A percentile compares a stretch with the other conserved stretches of the same genome.
Conservation (phyloP, 2,888 invertebrate genomes). For the Watsonalla cultraria region DNA sequence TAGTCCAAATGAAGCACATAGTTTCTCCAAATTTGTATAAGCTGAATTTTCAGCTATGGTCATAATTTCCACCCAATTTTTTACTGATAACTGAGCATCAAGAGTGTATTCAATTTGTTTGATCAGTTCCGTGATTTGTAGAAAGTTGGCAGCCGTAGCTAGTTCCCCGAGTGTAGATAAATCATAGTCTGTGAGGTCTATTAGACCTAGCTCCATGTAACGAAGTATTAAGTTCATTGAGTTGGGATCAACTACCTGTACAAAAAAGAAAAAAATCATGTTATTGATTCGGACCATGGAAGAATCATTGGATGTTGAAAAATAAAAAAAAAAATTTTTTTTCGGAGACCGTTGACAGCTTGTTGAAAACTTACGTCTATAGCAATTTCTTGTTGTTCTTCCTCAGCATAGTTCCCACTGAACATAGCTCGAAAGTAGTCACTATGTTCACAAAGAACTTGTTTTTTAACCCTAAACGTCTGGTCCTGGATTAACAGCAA, state of each 20-base stretch:
- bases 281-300: not conserved
- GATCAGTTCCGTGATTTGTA: slow-evolving; percentile 60
- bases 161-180: slow-evolving; percentile 43
- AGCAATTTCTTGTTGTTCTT: slow-evolving; percentile 45
- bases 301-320: too few species aligned
- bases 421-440: slow-evolving; percentile 74
- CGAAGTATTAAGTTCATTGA: slow-evolving; percentile 54
- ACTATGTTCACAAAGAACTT: slow-evolving; percentile 53
- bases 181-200: slow-evolving; percentile 51
- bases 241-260: slow-evolving; percentile 55
- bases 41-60: slow-evolving; percentile 51
- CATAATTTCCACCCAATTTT: slow-evolving; percentile 56
- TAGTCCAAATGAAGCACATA: slow-evolving; percentile 46
- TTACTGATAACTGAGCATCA: slow-evolving; percentile 37
- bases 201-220: slow-evolving; percentile 56
- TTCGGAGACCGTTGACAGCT: slow-evolving; percentile 13
- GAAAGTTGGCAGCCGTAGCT: slow-evolving; percentile 53
- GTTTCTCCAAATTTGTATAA: slow-evolving; percentile 41
- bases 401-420: slow-evolving; percentile 63
- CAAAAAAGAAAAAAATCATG: slow-evolving; percentile 13
- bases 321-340: too few species aligned
- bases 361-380: slow-evolving; percentile 51
- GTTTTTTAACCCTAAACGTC: slow-evolving; percentile 49
- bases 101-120: slow-evolving; percentile 59
- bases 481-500: slow-evolving; percentile 42